These are phyloP conservation scores for Steinernema hermaphroditum DNA, from an alignment of 2,888 invertebrate genomes.

Conservation along the genomic window DNA sequence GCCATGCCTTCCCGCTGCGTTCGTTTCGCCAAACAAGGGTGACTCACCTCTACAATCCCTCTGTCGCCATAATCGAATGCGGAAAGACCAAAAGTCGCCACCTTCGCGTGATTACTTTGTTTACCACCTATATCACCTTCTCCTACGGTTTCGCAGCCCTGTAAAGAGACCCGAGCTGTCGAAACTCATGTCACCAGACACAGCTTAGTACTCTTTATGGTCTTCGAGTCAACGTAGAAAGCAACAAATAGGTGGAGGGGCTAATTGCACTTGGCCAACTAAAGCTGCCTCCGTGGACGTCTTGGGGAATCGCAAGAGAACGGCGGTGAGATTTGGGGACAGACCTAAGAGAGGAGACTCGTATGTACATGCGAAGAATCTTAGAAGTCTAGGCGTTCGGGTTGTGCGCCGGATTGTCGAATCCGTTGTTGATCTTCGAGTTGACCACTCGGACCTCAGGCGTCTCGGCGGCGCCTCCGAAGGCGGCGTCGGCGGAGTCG, in stretches of 20 bases:
- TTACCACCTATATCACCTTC: too few species aligned
- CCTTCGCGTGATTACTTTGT: too few species aligned
- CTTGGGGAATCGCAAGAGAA: neutral
- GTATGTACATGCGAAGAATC: neutral
- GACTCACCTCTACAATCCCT: too few species aligned
- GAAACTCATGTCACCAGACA: too few species aligned
- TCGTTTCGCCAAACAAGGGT: too few species aligned
- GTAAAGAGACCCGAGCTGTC: too few species aligned
- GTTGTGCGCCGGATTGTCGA: constrained; percentile 16
- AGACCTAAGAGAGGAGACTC: neutral
- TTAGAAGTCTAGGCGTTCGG: constrained; percentile 11
- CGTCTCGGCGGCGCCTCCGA: neutral
- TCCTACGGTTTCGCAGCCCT: too few species aligned
- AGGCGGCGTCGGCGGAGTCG: neutral
- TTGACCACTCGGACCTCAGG: constrained; percentile 3
- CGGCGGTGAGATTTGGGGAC: neutral
- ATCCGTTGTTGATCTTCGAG: constrained; percentile 19
- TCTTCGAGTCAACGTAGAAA: neutral
- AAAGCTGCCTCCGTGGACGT: neutral
- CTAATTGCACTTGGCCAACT: constrained; percentile 17
- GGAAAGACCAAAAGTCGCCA: too few species aligned
- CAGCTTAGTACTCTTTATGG: too few species aligned
- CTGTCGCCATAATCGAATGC: too few species aligned
- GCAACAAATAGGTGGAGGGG: constrained; percentile 6
- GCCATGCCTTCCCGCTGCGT: too few species aligned